Evolutionary conservation across 2,797 vertebrate genomes (phyloP), one percentile per base, ranked within the genome.

Genomic region (Jordanella pulchra): DNA sequence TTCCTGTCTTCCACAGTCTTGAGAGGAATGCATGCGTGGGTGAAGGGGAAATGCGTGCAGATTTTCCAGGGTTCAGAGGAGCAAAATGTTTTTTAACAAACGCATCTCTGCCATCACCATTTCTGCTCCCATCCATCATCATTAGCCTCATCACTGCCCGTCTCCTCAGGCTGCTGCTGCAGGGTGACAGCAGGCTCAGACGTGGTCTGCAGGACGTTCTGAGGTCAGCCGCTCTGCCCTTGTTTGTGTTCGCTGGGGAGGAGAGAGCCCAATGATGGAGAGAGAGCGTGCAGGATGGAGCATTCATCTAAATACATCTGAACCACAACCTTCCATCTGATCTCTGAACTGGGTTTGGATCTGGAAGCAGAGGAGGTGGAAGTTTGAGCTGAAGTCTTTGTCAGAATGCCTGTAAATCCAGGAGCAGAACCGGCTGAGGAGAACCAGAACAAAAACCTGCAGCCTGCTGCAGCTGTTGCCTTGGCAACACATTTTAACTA

Each of bases 181-280:
- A 70, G 53, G 71, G 67, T 67, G 53, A 69, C 63, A 45, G 44
- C 67, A 4, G 4, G 70, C 69, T 76, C 21, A 78, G 50, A 73
- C 71, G 3, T 35, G 35, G 69, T 79, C 73, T 82, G 75, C 47
- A 73, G 72, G 65, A 79, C 51, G 1, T 66, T 68, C 72, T 70
- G 79, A 83, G 82, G 81, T 85, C 85, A 83, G 5, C 54, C 67
- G 65, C 73, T 75, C 75, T 70, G 63, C 82, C 79, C 78, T 67
- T 58, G 78, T 65, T 81, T 70, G 60, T 42, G 32, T 79, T 67
- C 75, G 51, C 48, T 56, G 35, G 51, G 56, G 30, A 11, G 28
- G 51, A 50, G 53, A 65, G 15, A 64, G 51, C 47, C 23, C 9
- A 45, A 58, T 42, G 65, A 73, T 63, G 44, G 13, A 53, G 21